Conservation (phyloP, 2,888 invertebrate genomes). For the Scaptomyza caliginosa region DNA sequence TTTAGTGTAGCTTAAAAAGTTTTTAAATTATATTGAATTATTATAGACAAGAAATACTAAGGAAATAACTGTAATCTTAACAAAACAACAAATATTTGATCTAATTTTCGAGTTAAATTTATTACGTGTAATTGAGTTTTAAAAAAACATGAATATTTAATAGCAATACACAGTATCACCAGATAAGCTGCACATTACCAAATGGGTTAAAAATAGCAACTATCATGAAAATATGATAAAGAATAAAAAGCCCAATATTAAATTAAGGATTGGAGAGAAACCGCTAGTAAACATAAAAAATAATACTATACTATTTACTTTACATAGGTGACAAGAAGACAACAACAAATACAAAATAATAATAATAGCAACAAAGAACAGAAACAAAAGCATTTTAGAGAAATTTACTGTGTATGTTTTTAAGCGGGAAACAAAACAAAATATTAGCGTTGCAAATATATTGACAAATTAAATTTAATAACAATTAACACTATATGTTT, state of each 20-base stretch:
- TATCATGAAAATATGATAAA: conserved; percentile 13
- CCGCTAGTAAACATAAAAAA: conserved; percentile 57
- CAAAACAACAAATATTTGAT: conserved; percentile 63
- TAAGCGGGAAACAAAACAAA: conserved; percentile 53
- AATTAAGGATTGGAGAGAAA: conserved; percentile 63
- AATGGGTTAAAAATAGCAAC: conserved; percentile 25
- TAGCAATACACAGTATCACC: conserved; percentile 42
- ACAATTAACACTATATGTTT: conserved; percentile 20
- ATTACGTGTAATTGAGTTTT: conserved; percentile 40
- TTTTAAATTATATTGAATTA: conserved; percentile 65
- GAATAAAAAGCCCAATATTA: conserved; percentile 32
- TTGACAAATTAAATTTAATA: conserved; percentile 32
- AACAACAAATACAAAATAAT: conserved; percentile 42
- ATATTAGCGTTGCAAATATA: conserved; percentile 51
- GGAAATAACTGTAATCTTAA: conserved; percentile 29
- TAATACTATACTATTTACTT: conserved; percentile 72
- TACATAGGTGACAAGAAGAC: conserved; percentile 73
- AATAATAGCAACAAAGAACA: conserved; percentile 27
- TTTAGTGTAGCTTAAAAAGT: conserved; percentile 72
- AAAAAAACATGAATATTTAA: conserved; percentile 47
- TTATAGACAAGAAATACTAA: conserved; percentile 47
- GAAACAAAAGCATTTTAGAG: conserved; percentile 76
- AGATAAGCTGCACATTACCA: conserved; percentile 37
- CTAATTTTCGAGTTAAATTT: conserved; percentile 67
- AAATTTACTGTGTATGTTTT: conserved; percentile 72